Evolutionary conservation across 1,140 invertebrate species (phyloP).

Genomic region (Octopus sinensis): DNA sequence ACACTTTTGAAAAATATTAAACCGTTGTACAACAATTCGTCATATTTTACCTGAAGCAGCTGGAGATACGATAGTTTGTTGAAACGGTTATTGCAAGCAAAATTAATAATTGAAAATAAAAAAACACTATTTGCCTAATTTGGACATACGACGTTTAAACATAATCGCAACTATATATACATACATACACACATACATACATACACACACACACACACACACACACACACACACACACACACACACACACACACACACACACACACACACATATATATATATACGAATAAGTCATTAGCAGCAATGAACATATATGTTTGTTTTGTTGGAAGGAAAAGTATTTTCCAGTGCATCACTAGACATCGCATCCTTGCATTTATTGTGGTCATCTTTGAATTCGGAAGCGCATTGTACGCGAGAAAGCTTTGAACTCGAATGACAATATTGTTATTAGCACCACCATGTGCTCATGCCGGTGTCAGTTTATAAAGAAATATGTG

Average conservation of each 20-base stretch:
- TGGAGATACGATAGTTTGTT: not conserved
- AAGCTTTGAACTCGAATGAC: no score
- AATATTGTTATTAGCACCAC: no score
- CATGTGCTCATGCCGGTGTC: no score
- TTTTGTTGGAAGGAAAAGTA: no score
- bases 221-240: conserved; percentile 5
- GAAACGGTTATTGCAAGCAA: not conserved
- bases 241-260: not conserved
- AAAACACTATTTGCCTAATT: not conserved
- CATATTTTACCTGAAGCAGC: not conserved
- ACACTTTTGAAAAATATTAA: no score
- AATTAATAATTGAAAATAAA: not conserved
- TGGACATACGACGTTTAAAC: not conserved
- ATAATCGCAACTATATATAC: not conserved
- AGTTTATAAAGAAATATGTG: no score
- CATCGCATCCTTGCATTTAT: no score
- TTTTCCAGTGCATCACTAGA: no score
- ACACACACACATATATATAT: not conserved
- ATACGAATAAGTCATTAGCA: not conserved
- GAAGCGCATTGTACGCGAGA: no score
- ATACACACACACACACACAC: not conserved
- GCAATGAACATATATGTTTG: not conserved
- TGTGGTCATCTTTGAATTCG: no score
- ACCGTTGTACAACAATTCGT: no score
- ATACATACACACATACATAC: conserved; percentile 6